These are phyloP conservation scores for Teleiodes luculella DNA, from an alignment of 2,888 invertebrate species.

Conservation along the genomic window DNA sequence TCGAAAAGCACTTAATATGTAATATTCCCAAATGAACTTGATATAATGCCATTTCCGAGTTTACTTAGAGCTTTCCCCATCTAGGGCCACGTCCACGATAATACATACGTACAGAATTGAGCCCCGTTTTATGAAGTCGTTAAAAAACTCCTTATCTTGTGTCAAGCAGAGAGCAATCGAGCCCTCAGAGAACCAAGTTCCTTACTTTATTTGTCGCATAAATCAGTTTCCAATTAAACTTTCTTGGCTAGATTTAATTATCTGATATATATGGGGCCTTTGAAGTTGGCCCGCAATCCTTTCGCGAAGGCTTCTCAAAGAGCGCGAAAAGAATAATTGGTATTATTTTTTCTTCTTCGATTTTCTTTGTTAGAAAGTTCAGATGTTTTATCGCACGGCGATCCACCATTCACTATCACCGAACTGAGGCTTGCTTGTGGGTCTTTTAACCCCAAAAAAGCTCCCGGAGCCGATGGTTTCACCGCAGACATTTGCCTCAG, in stretches of 20 bases:
- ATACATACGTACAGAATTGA: too few relatives aligned
- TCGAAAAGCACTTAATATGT: too few relatives aligned
- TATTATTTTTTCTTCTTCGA: too few relatives aligned
- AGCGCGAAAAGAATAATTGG: too few relatives aligned
- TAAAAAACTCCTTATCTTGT: background rate
- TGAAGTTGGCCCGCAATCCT: background rate
- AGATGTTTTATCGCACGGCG: too few relatives aligned
- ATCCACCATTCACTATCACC: constrained; percentile 22
- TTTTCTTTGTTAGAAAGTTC: too few relatives aligned
- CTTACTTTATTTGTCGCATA: constrained; percentile 15
- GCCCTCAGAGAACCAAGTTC: background rate
- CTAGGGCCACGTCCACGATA: too few relatives aligned
- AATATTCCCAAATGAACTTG: too few relatives aligned
- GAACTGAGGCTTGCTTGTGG: background rate
- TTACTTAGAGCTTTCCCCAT: too few relatives aligned
- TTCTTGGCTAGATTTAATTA: constrained; percentile 6
- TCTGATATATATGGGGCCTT: background rate
- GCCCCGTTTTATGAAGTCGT: too few relatives aligned
- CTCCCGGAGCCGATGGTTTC: background rate
- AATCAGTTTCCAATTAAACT: constrained; percentile 18
- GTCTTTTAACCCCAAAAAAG: background rate
- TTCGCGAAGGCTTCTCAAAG: background rate
- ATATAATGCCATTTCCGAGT: too few relatives aligned
- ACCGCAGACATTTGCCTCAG: background rate
- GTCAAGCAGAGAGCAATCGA: constrained; percentile 1